Percentiles rank a stretch among this genome's conserved stretches.
Evolutionary conservation across 2,888 invertebrate species (phyloP).

Genomic region (Dolichopus griseipennis): DNA sequence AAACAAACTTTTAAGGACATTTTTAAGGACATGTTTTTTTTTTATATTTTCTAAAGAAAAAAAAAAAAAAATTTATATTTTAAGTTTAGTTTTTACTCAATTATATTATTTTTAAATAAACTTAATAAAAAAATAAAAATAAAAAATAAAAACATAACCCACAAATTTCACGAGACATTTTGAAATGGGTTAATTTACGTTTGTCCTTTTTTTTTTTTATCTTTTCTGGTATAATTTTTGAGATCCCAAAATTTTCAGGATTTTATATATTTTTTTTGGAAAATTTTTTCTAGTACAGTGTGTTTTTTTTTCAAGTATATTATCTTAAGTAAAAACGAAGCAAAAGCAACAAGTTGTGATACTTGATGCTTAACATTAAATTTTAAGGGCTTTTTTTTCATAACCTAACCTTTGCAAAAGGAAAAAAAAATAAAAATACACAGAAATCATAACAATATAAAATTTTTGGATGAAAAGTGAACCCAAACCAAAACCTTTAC

Average conservation of each 20-base stretch:
- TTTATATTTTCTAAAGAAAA: too few species aligned
- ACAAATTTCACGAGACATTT: slow-evolving; percentile 2
- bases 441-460: too few species aligned
- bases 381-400: slow-evolving; percentile 6
- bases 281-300: background rate
- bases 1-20: too few species aligned
- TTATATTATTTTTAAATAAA: too few species aligned
- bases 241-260: slow-evolving; percentile 1
- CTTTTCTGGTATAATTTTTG: background rate
- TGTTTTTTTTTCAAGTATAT: background rate
- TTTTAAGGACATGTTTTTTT: too few species aligned
- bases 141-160: background rate
- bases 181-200: slow-evolving; percentile 6
- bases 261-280: background rate
- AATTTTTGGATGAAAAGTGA: too few species aligned
- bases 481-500: too few species aligned
- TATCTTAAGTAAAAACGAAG: background rate
- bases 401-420: background rate
- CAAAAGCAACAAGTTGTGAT: background rate
- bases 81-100: too few species aligned
- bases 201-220: background rate
- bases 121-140: too few species aligned
- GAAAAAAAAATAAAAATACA: background rate
- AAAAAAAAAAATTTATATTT: too few species aligned
- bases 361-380: slow-evolving; percentile 3